Conservation (phyloP, 2,888 invertebrate genomes). For the Aphrophora alni region DNA sequence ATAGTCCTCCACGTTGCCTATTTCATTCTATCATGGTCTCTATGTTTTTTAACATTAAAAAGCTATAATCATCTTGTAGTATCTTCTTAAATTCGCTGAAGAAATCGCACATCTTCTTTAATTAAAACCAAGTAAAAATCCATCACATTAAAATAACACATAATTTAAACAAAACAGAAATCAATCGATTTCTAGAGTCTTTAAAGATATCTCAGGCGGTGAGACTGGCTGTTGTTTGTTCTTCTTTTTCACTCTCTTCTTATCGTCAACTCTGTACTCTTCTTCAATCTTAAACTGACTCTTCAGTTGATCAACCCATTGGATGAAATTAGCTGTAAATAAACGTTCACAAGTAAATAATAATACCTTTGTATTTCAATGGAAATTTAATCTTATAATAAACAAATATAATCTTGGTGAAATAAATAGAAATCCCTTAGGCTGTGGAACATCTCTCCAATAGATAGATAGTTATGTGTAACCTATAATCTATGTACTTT, state of each 20-base stretch:
- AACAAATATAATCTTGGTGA: not conserved
- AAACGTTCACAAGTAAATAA: not conserved
- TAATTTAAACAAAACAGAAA: not conserved
- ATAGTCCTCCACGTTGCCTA: too few relatives aligned
- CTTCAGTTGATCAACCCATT: slow-evolving; percentile 53
- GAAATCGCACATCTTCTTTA: too few relatives aligned
- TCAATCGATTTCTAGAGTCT: not conserved
- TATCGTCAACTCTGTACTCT: slow-evolving; percentile 47
- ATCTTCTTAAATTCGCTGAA: too few relatives aligned
- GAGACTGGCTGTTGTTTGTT: not conserved
- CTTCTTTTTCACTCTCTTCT: slow-evolving; percentile 41
- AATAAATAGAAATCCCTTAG: not conserved
- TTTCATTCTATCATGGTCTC: too few relatives aligned
- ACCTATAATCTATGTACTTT: too few relatives aligned
- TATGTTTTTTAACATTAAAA: too few relatives aligned
- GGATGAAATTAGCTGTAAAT: slow-evolving; percentile 49
- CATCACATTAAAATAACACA: too few relatives aligned
- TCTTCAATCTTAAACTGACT: slow-evolving; percentile 54
- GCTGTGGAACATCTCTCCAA: not conserved
- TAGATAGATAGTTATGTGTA: not conserved
- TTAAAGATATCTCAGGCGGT: not conserved
- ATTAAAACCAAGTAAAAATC: too few relatives aligned
- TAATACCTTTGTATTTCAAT: too few relatives aligned
- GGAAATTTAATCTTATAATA: not conserved
- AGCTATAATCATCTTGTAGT: too few relatives aligned